These are phyloP conservation scores for human (Homo sapiens) DNA, from an alignment of 2,113 vertebrate species.

Conservation along the genomic window GRCh38 chr15:71437501-71438000, in stretches of 20 bases:
- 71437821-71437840: neutral
- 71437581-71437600: neutral
- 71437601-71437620: neutral
- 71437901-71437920: neutral
- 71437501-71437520: neutral
- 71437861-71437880: neutral
- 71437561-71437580: neutral
- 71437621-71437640: neutral
- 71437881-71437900: neutral
- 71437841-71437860: neutral
- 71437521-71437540: neutral
- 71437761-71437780: neutral
- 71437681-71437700: neutral
- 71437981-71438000: neutral
- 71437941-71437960: neutral
- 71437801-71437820: neutral
- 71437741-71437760: neutral
- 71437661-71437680: neutral
- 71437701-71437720: neutral
- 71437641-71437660: neutral
- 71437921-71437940: neutral
- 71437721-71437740: neutral
- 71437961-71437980: neutral
- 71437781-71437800: neutral
- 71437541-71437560: neutral